Evolutionary conservation across 2,797 vertebrate genomes (phyloP), one percentile per base, ranked within the genome.

Genomic region (Hydrophis major): DNA sequence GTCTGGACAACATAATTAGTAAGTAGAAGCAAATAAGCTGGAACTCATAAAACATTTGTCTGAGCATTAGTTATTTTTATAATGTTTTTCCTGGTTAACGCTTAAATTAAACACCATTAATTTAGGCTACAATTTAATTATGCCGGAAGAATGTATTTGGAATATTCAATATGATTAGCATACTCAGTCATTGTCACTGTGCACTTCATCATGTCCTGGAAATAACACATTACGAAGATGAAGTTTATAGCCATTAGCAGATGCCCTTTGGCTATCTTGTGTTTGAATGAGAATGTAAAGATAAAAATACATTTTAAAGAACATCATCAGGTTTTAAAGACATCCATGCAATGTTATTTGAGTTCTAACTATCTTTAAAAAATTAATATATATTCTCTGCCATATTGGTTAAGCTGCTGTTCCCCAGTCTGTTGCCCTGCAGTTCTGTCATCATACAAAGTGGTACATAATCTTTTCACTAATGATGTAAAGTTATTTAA

Each of bases 91-190:
- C 56, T 93, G 57, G 87, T 95, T 91, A 93, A 78, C 2, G 37
- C 5, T 88, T 42, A 88, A 95, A 94, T 91, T 93, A 92, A 92
- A 91, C 55, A 89, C 92, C 87, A 94, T 94, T 94, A 89, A 96
- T 92, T 94, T n/a, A 96, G 87, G 89, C 91, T 28, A 74, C 1
- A 5, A 88, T 91, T 89, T 90, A 94, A 94, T 69, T 50, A 93
- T 74, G 88, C 7, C 28, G 95, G 91, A 94, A 95, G 94, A 96
- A 92, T 93, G 92, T 27, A 95, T 91, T 37, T 86, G 91, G 61
- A 91, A 92, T 92, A 27, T 83, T 95, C 92, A 28, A 3, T 94
- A 88, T 93, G 93, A 94, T 94, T 93, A 93, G 59, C 53, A 42
- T 90, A 94, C 91, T 93, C 56, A 56, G 63, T 89, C 69, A 93